These are phyloP conservation scores for Brienomyrus brachyistius DNA, from an alignment of 2,113 vertebrate species.

Conservation along the genomic window DNA sequence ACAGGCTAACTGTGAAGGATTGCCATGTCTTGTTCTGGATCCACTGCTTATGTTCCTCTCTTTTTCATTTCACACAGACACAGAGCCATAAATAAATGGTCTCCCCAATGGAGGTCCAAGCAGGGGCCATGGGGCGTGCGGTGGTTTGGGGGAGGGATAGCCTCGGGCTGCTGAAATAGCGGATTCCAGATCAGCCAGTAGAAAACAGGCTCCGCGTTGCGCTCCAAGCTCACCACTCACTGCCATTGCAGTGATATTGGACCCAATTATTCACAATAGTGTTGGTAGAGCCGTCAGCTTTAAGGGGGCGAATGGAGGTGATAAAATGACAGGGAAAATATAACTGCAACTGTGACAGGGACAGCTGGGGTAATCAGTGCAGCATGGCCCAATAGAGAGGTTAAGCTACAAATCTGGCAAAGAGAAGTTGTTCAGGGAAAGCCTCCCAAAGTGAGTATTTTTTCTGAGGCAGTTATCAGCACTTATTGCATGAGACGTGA, in stretches of 20 bases:
- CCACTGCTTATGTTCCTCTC: background rate
- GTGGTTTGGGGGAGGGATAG: background rate
- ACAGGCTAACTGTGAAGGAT: background rate
- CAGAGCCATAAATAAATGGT: slow-evolving; percentile 1
- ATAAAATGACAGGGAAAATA: background rate
- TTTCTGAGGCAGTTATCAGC: background rate
- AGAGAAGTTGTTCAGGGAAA: background rate
- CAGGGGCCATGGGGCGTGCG: background rate
- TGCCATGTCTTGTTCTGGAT: background rate
- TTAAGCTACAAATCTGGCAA: background rate
- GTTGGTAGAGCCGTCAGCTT: background rate
- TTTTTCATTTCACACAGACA: background rate
- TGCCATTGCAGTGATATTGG: background rate
- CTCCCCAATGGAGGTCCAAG: background rate
- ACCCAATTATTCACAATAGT: background rate
- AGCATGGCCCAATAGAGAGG: background rate
- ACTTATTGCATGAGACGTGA: background rate
- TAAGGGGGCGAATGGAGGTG: background rate
- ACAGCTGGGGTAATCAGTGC: background rate
- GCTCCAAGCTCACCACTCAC: background rate
- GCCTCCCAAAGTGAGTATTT: background rate
- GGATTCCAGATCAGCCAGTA: background rate
- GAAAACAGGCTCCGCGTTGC: background rate
- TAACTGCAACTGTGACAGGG: background rate
- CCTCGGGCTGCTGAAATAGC: background rate